phyloP scores from a whole-genome alignment of 1,140 invertebrate species.

The Pygmarrhopalites habei region DNA sequence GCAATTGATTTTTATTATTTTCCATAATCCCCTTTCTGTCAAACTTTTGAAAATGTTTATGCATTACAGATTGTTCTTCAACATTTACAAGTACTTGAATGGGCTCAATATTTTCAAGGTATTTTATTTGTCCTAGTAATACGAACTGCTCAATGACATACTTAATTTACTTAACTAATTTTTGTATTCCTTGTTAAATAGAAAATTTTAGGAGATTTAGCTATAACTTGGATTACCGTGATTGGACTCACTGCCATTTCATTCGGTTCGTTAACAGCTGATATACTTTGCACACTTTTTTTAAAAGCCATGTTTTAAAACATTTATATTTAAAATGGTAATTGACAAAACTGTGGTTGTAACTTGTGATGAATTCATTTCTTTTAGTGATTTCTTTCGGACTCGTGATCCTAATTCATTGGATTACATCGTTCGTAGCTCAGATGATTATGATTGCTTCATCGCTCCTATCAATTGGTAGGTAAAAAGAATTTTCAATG shows the following conservation, averaged over 20 bases:
- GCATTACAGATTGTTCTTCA: constrained; percentile 56
- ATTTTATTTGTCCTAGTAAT: too few relatives aligned
- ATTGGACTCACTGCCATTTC: constrained; percentile 71
- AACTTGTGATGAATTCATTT: constrained; percentile 28
- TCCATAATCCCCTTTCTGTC: too few relatives aligned
- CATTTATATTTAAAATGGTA: too few relatives aligned
- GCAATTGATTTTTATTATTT: too few relatives aligned
- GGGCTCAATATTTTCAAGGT: constrained; percentile 79
- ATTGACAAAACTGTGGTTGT: background rate
- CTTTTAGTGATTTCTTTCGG: constrained; percentile 69
- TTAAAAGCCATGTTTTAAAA: too few relatives aligned
- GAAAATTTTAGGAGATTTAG: constrained; percentile 78
- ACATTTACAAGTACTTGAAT: constrained; percentile 73
- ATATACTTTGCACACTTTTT: too few relatives aligned
- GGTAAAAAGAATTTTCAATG: too few relatives aligned
- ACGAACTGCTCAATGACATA: too few relatives aligned
- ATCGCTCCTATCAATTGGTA: constrained; percentile 63
- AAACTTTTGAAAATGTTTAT: too few relatives aligned
- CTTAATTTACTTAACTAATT: too few relatives aligned
- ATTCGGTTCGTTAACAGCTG: too few relatives aligned
- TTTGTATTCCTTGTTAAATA: too few relatives aligned
- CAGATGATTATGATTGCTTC: constrained; percentile 78
- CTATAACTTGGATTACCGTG: constrained; percentile 76
- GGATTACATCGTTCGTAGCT: constrained; percentile 70
- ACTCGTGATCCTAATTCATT: constrained; percentile 75